Base-by-base conservation (phyloP, 2,113 vertebrate genomes). In the Oreotrochilus melanogaster region DNA sequence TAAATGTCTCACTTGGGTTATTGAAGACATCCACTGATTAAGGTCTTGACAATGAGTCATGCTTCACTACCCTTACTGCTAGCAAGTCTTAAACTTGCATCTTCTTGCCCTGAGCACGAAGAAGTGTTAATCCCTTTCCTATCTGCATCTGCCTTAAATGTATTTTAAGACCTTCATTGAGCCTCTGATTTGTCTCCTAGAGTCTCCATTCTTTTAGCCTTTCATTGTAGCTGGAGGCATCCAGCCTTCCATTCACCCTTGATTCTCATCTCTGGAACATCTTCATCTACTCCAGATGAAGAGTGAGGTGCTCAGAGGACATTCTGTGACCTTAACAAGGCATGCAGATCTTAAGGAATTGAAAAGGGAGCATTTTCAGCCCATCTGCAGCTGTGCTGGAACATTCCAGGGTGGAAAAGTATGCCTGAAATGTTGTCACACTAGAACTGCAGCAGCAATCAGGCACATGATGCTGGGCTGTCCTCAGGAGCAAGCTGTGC, bases 381-480 rank as follows among this genome's bases (percentile, higher is more conserved):
- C 71, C 27, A 11, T 61, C 30, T 73, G 48, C 50, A 45, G 39
- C n/a, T 64, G 7, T 82, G 21, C n/a, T 73, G 45, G 33, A 81
- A 43, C 42, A 61, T 51, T 71, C 43, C 53, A 28, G 22, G 3
- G 9, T 33, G 22, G 31, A 6, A 78, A 62, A 73, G 6, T 10
- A 25, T 21, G 24, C 67, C 16, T 13, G 65, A 80, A 62, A 64
- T n/a, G 35, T 17, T 61, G 30, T 37, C 31, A 12, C 4, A 21
- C 23, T 16, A 56, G 58, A 84, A 73, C 18, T 1, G 4, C 47
- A 79, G 62, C 30, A 76, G 31, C 48, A 45, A 8, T 57, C 14
- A 17, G 66, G 42, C 4, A 2, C 24, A 6, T 0, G 1, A 35
- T 35, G 42, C 64, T n/a, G 12, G 21, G 21, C 42, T 10, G 1